Conservation (phyloP, 1,140 invertebrate genomes). For the Manduca sexta region DNA sequence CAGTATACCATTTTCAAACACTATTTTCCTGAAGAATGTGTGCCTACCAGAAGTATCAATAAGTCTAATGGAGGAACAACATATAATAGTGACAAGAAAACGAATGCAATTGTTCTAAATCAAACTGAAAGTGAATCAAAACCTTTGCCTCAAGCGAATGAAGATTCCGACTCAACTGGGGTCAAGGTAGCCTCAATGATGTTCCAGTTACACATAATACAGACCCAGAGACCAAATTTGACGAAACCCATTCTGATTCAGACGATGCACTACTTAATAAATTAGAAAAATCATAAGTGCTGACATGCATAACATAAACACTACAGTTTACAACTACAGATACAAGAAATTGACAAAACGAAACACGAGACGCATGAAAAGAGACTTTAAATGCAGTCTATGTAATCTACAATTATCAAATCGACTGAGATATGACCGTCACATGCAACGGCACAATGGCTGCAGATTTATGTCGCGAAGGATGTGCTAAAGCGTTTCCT, state of each 20-base stretch:
- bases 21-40: conserved; percentile 26
- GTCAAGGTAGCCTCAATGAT: too few species aligned
- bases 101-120: not conserved
- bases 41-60: not conserved
- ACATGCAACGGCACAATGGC: conserved; percentile 54
- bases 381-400: conserved; percentile 31
- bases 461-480: conserved; percentile 52
- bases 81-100: not conserved
- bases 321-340: conserved; percentile 6
- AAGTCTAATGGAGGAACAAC: not conserved
- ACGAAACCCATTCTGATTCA: too few species aligned
- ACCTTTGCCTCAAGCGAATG: too few species aligned
- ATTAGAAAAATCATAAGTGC: too few species aligned
- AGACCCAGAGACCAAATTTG: too few species aligned
- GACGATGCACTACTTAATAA: too few species aligned
- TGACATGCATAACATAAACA: not conserved
- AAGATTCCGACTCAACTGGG: too few species aligned
- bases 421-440: conserved; percentile 39
- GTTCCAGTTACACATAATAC: too few species aligned
- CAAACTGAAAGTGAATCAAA: not conserved
- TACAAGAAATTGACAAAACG: conserved; percentile 4
- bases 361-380: conserved; percentile 1
- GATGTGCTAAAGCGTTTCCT: conserved; percentile 53
- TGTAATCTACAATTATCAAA: conserved; percentile 48
- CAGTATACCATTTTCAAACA: conserved; percentile 34